Conservation (phyloP, 2,888 invertebrate species). For the Kryphioiulus occultus region DNA sequence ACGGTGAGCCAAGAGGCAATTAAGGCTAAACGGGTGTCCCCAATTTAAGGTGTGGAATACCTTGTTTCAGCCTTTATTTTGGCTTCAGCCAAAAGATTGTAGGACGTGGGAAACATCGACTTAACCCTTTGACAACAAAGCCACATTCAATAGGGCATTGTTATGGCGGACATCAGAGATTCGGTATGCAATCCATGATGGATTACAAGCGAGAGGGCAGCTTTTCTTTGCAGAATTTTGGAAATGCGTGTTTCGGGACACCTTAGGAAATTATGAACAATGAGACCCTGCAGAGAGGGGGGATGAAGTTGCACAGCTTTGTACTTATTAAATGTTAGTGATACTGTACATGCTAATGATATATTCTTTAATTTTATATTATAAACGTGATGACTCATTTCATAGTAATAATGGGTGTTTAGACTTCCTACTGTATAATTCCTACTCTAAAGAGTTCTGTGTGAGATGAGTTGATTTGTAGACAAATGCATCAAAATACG, state of each 20-base stretch:
- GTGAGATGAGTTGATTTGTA: too few relatives aligned
- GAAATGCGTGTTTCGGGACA: neutral
- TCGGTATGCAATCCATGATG: slow-evolving; percentile 1
- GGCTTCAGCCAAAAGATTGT: neutral
- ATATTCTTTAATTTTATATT: too few relatives aligned
- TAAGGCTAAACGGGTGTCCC: slow-evolving; percentile 2
- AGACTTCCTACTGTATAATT: too few relatives aligned
- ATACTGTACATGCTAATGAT: too few relatives aligned
- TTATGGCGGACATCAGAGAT: neutral
- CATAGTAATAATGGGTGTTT: too few relatives aligned
- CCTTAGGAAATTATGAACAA: neutral
- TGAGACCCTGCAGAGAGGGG: neutral
- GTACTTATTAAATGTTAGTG: too few relatives aligned
- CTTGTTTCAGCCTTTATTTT: slow-evolving; percentile 33
- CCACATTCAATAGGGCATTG: neutral
- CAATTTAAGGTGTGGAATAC: slow-evolving; percentile 27
- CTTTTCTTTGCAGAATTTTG: neutral
- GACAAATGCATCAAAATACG: too few relatives aligned
- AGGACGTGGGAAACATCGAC: slow-evolving; percentile 42
- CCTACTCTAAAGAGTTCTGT: too few relatives aligned
- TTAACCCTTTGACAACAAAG: slow-evolving; percentile 27
- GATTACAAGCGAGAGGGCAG: neutral
- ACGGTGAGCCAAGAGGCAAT: neutral
- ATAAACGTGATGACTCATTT: too few relatives aligned
- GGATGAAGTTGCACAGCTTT: neutral